Evolutionary conservation across 2,888 invertebrate genomes (phyloP).

Genomic region (Eristalinus sepulchralis): DNA sequence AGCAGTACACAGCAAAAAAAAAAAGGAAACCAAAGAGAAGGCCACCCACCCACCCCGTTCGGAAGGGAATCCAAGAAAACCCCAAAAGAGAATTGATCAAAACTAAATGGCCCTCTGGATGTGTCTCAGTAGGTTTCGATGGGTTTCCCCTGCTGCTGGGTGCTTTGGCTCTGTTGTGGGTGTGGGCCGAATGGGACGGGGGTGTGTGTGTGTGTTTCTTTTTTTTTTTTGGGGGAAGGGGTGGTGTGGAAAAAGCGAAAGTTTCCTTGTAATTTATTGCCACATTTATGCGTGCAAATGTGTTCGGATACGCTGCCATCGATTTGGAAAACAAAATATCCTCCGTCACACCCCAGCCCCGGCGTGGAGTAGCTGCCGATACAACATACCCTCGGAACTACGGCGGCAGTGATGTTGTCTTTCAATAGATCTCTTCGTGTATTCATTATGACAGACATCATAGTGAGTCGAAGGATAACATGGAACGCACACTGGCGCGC

Average conservation of each 20-base stretch:
- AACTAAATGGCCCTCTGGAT: slow-evolving; percentile 62
- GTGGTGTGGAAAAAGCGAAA: slow-evolving; percentile 54
- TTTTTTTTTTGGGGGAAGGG: background rate
- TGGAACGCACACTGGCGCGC: background rate
- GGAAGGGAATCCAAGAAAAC: slow-evolving; percentile 31
- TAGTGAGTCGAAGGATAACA: slow-evolving; percentile 72
- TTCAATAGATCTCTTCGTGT: slow-evolving; percentile 73
- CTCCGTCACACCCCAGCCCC: background rate
- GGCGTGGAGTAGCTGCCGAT: background rate
- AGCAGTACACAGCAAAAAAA: background rate
- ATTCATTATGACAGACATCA: slow-evolving; percentile 79
- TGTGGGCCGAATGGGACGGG: no score
- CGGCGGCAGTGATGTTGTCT: slow-evolving; percentile 63
- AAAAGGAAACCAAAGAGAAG: slow-evolving; percentile 7
- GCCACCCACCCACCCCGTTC: slow-evolving; percentile 14
- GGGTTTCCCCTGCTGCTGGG: background rate
- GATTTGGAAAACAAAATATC: slow-evolving; percentile 55
- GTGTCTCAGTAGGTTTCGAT: slow-evolving; percentile 1
- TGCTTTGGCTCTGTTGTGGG: background rate
- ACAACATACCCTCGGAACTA: background rate
- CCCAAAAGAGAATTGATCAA: slow-evolving; percentile 65
- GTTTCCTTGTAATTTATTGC: slow-evolving; percentile 69
- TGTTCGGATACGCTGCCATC: slow-evolving; percentile 54
- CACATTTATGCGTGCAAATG: slow-evolving; percentile 71
- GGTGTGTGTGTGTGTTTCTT: no score